Conservation (phyloP, 2,797 vertebrate species). For the Arnoldichthys spilopterus region DNA sequence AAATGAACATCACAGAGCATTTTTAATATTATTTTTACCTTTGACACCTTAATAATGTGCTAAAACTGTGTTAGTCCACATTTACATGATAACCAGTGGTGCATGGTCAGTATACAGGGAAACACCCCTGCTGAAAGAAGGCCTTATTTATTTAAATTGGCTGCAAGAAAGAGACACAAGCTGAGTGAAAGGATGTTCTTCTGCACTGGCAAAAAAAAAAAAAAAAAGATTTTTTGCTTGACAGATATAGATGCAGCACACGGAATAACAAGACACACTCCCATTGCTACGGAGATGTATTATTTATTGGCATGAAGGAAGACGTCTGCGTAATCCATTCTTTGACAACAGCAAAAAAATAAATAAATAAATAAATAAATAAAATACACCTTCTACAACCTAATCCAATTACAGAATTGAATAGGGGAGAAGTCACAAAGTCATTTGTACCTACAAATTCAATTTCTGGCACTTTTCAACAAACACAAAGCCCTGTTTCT, state of each 20-base stretch:
- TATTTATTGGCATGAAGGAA: conserved; percentile 44
- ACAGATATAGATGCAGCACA: conserved; percentile 42
- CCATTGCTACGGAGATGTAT: conserved; percentile 38
- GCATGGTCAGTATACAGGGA: background rate
- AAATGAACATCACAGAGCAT: too few species aligned
- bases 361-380: too few species aligned
- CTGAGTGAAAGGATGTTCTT: conserved; percentile 40
- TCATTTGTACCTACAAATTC: conserved; percentile 66
- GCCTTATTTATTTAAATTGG: conserved; percentile 2
- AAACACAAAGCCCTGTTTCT: conserved; percentile 62
- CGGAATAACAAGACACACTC: conserved; percentile 59
- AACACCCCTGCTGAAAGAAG: background rate
- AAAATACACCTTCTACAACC: conserved; percentile 60
- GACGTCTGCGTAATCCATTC: conserved; percentile 57
- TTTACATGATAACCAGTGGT: background rate
- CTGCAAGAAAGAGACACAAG: conserved; percentile 8
- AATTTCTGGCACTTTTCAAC: conserved; percentile 62
- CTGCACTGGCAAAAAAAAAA: conserved; percentile 13
- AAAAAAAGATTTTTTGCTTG: conserved; percentile 44
- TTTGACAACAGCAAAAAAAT: conserved; percentile 62
- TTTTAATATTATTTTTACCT: too few species aligned
- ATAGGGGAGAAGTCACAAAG: conserved; percentile 54
- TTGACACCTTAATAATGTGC: background rate
- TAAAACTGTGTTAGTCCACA: background rate
- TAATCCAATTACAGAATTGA: conserved; percentile 71